A percentile compares a stretch with the other conserved stretches of the same genome.
Conservation (phyloP, 1,140 invertebrate species). For the Drosophila bifasciata region DNA sequence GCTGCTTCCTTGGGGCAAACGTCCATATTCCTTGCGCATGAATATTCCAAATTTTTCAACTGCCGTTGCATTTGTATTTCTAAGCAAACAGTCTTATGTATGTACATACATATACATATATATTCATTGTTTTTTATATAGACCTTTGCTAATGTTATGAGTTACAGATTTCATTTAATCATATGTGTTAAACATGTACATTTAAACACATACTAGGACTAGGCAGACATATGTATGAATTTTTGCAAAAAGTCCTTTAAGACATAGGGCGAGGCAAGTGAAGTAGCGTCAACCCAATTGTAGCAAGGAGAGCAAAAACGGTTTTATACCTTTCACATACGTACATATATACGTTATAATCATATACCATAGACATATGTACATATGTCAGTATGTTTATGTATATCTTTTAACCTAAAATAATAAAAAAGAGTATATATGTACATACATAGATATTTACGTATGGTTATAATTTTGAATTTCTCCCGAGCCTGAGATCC, state of each 20-base stretch:
- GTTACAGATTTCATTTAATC: no score
- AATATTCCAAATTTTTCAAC: no score
- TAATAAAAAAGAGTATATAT: slow-evolving; percentile 5
- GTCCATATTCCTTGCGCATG: no score
- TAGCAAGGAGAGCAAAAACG: slow-evolving; percentile 13
- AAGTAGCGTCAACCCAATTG: slow-evolving; percentile 5
- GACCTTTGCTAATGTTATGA: no score
- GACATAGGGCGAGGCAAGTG: not conserved
- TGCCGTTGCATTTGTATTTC: no score
- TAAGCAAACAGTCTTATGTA: no score
- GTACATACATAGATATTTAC: not conserved
- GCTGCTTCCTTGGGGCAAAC: no score
- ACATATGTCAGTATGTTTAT: slow-evolving; percentile 9
- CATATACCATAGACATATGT: not conserved
- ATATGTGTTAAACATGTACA: not conserved
- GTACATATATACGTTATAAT: no score
- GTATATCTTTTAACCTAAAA: slow-evolving; percentile 4
- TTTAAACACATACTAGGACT: not conserved
- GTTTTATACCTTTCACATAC: slow-evolving; percentile 4
- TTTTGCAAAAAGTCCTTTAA: not conserved
- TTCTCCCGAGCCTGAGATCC: not conserved
- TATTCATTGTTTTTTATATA: no score
- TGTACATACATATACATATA: no score
- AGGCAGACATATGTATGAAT: not conserved
- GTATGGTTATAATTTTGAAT: slow-evolving; percentile 9